phyloP scores from a whole-genome alignment of 2,113 vertebrate genomes.

The Prionailurus viverrinus region DNA sequence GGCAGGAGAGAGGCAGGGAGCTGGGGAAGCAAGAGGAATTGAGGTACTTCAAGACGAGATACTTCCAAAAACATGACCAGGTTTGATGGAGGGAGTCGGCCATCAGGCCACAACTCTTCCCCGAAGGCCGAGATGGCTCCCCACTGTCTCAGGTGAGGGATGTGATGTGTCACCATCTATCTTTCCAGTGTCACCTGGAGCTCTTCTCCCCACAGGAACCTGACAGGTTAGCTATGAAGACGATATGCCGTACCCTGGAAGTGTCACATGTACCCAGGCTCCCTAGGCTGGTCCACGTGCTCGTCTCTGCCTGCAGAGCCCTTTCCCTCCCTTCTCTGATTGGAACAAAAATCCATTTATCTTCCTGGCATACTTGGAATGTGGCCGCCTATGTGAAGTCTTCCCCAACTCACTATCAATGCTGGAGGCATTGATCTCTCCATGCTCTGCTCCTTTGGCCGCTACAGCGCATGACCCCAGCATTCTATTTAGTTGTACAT shows the following conservation, averaged over 20 bases:
- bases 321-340: neutral
- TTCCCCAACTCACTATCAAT: neutral
- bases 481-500: neutral
- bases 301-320: neutral
- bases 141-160: neutral
- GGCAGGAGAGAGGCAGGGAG: slow-evolving; percentile 41
- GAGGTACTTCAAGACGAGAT: slow-evolving; percentile 60
- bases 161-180: neutral
- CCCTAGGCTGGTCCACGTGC: neutral
- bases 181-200: neutral
- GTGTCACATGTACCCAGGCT: neutral
- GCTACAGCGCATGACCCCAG: fast-evolving
- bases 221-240: fast-evolving
- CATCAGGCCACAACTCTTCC: fast-evolving
- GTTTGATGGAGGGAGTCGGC: slow-evolving; percentile 76
- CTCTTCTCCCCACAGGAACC: too few species aligned
- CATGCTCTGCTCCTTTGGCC: fast-evolving
- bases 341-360: neutral
- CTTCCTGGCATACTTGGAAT: neutral
- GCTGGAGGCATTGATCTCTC: too few species aligned
- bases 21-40: slow-evolving; percentile 71
- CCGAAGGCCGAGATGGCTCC: neutral
- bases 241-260: too few species aligned
- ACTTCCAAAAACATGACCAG: slow-evolving; percentile 30
- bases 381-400: neutral